Evolutionary conservation across 1,140 invertebrate genomes (phyloP).

Genomic region (Agraylea sexmaculata): DNA sequence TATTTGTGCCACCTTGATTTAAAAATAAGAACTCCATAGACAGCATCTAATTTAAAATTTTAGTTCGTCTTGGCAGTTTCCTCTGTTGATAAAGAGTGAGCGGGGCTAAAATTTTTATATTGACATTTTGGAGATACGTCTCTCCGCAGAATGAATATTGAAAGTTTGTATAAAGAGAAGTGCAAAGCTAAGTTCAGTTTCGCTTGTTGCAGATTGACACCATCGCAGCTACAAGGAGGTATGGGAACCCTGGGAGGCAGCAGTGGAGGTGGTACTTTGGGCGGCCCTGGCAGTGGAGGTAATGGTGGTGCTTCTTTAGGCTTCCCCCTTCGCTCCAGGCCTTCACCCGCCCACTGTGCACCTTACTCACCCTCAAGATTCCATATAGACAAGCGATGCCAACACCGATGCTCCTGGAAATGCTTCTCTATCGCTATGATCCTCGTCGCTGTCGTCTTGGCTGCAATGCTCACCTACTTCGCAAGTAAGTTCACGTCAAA

Average conservation of each 20-base stretch:
- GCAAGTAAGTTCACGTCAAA: conserved; percentile 73
- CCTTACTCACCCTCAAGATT: conserved; percentile 81
- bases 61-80: neutral
- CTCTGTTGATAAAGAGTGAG: neutral
- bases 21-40: too few species aligned
- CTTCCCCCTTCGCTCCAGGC: conserved; percentile 58
- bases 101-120: neutral
- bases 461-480: conserved; percentile 87
- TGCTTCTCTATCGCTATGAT: conserved; percentile 86
- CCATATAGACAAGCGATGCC: conserved; percentile 85
- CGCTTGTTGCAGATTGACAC: conserved; percentile 30
- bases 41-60: neutral
- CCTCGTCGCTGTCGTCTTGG: conserved; percentile 72
- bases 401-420: conserved; percentile 89
- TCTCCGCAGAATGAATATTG: conserved; percentile 3
- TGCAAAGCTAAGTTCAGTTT: neutral
- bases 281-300: conserved; percentile 29
- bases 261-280: conserved; percentile 25
- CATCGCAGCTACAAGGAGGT: conserved; percentile 33
- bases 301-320: conserved; percentile 46
- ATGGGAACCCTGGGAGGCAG: conserved; percentile 24
- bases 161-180: conserved; percentile 1
- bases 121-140: neutral
- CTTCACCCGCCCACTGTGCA: conserved; percentile 59
- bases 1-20: too few species aligned